Evolutionary conservation across 2,888 invertebrate genomes (phyloP), one percentile per base, ranked within the genome.

Genomic region (Leptogaster cylindrica): DNA sequence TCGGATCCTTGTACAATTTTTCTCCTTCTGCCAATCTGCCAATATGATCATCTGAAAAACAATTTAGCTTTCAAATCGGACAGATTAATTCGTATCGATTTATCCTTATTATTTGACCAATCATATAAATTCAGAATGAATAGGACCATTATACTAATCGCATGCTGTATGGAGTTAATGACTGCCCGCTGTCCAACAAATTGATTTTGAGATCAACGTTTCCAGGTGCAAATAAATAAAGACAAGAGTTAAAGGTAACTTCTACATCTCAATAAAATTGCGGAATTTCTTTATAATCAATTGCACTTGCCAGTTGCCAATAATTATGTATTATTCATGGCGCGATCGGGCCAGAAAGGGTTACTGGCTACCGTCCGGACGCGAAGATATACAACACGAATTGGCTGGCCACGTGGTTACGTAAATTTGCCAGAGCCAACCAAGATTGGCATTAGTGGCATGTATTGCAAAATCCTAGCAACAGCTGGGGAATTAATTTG

Each of bases 311-410:
- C 14, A 55, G 55, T 39, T 55, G 55, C 55, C 55, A 36, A 55
- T 55, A 55, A 55, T 55, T 55, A 55, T 55, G 55, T 55, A 39
- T 55, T 55, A 55, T 55, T 55, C 55, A 55, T 55, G 55, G 55
- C 55, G n/a, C 20, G 36, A 55, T 55, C 36, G 39, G 16, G 14
- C 39, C 25, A 25, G 36, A 23, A 55, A 36, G 36, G 36, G 55
- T 55, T 25, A n/a, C 6, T 31, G 39, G 55, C 55, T 55, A 16
- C 52, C 20, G 36, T 39, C 6, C 25, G 23, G 20, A 23, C 23
- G 31, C 36, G 39, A n/a, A 41, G 41, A 41, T 39, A 39, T 12
- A 39, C 10, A 14, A 10, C 39, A 39, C 39, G 10, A n/a, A 14
- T 14, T 39, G 39, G n/a, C 31, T 31, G 12, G 36, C 55, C 55